Conservation (phyloP, 2,797 vertebrate genomes). For the Argya squamiceps region DNA sequence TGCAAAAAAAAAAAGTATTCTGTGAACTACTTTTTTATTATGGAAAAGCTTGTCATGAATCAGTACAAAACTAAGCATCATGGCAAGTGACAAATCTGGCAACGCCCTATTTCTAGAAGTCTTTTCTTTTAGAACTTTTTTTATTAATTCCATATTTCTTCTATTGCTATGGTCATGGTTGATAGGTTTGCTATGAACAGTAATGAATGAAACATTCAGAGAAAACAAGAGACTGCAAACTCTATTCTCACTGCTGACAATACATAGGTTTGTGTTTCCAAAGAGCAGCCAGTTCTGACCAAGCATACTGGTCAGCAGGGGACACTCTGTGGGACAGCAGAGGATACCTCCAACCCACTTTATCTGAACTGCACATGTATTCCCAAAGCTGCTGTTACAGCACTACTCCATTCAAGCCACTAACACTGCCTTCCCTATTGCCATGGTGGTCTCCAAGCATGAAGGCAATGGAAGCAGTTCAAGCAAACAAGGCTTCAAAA, state of each 20-base stretch:
- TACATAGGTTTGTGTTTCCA: not conserved
- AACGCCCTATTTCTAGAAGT: not conserved
- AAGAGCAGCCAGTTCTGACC: not conserved
- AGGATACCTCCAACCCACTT: not conserved
- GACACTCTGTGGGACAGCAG: not conserved
- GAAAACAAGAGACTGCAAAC: not conserved
- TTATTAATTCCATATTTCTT: not conserved
- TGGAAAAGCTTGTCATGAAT: not conserved
- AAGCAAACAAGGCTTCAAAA: not conserved
- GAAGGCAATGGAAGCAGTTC: not conserved
- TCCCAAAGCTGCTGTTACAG: not conserved
- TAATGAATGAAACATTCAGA: not conserved
- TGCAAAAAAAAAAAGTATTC: not conserved
- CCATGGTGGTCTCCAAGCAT: fast-evolving
- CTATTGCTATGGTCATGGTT: not conserved
- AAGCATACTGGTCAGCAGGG: not conserved
- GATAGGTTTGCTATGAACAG: not conserved
- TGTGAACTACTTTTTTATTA: not conserved
- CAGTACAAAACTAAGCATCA: not conserved
- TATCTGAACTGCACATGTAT: not conserved
- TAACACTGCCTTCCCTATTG: not conserved
- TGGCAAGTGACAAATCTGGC: not conserved
- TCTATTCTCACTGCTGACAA: fast-evolving
- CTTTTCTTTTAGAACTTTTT: not conserved
- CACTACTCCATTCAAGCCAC: not conserved